Conservation (phyloP, 1,140 invertebrate genomes). For the Dendroctonus valens region DNA sequence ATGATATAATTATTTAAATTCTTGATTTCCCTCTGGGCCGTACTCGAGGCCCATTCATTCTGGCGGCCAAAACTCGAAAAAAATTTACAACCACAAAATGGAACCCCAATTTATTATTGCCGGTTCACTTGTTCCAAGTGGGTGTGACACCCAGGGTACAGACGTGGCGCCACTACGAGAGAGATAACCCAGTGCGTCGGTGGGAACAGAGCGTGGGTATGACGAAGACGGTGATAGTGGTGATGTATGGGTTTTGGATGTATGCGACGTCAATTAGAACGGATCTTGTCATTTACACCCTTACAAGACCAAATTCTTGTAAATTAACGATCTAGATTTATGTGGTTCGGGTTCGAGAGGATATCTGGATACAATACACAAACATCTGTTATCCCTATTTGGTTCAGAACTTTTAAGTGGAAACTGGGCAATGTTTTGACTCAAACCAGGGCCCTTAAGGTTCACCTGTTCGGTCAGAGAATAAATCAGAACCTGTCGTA, state of each 20-base stretch:
- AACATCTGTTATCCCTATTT: too few species aligned
- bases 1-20: constrained; percentile 18
- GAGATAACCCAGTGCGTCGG: not conserved
- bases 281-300: constrained; percentile 23
- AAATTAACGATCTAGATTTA: constrained; percentile 1
- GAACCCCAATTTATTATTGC: constrained; percentile 20
- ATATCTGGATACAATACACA: too few species aligned
- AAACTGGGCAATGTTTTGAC: too few species aligned
- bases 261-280: constrained; percentile 25
- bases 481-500: constrained; percentile 1
- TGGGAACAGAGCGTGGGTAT: not conserved
- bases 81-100: constrained; percentile 27
- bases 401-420: too few species aligned
- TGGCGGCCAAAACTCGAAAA: not conserved
- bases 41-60: constrained; percentile 7
- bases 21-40: not conserved
- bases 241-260: constrained; percentile 16
- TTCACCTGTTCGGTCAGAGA: not conserved
- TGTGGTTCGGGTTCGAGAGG: too few species aligned
- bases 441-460: too few species aligned
- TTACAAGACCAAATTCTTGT: constrained; percentile 9
- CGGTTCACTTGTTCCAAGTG: constrained; percentile 13
- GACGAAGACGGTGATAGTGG: not conserved
- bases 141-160: constrained; percentile 22
- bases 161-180: constrained; percentile 23